Evolutionary conservation across 2,797 vertebrate genomes (phyloP).

Genomic region (Liasis olivaceus): DNA sequence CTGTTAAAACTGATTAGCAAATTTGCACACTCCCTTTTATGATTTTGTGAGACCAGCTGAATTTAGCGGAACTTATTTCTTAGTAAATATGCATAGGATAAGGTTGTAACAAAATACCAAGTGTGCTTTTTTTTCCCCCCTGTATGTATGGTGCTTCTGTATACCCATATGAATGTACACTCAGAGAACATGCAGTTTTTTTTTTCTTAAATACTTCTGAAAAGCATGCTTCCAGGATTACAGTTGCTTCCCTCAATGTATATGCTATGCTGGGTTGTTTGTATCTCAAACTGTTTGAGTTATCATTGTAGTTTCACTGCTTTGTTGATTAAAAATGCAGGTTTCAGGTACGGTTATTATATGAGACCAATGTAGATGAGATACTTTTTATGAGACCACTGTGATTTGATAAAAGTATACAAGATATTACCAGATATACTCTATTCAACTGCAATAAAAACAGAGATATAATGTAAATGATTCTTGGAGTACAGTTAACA

Average conservation of each 20-base stretch:
- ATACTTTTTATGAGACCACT: not conserved
- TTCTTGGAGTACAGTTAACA: constrained; percentile 18
- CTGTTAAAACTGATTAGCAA: not conserved
- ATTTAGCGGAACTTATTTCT: not conserved
- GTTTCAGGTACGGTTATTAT: not conserved
- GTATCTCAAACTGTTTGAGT: not conserved
- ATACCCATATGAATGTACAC: not conserved
- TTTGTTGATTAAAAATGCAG: not conserved
- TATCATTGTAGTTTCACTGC: not conserved
- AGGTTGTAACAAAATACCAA: not conserved
- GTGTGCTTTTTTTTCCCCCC: too few species aligned
- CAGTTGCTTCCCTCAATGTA: too few species aligned
- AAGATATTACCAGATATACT: not conserved
- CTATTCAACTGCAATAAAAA: not conserved
- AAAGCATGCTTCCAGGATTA: not conserved
- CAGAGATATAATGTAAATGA: fast-evolving
- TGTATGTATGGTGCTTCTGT: not conserved
- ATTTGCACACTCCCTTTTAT: not conserved
- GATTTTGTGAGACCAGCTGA: not conserved
- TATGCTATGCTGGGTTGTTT: not conserved
- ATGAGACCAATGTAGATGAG: not conserved
- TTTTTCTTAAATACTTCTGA: not conserved
- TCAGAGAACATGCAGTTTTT: not conserved
- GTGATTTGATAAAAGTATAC: not conserved
- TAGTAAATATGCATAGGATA: not conserved